These are phyloP conservation scores for Dryococelus australis DNA, from an alignment of 2,888 invertebrate species.

Conservation along the genomic window DNA sequence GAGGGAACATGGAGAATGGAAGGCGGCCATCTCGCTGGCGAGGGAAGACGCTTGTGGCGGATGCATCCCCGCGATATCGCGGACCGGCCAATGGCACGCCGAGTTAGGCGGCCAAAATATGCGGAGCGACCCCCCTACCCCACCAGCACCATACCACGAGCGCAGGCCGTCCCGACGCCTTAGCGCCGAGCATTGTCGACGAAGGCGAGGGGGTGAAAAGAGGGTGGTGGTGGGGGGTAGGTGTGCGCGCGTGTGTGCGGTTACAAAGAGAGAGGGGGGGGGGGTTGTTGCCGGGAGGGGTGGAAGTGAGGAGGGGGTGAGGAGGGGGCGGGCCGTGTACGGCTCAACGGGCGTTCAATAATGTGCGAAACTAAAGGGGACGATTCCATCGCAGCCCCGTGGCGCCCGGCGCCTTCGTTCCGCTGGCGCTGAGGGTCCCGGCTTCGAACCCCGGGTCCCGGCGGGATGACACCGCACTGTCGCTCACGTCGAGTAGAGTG, in stretches of 20 bases:
- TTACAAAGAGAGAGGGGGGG: neutral
- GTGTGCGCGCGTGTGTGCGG: constrained; percentile 25
- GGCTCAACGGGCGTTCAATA: constrained; percentile 58
- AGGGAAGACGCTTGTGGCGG: neutral
- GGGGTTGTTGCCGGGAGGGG: neutral
- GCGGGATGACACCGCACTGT: no score
- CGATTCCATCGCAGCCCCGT: constrained; percentile 51
- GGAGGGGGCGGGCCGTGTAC: constrained; percentile 49
- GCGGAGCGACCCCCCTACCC: constrained; percentile 55
- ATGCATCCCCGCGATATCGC: constrained; percentile 32
- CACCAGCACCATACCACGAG: constrained; percentile 38
- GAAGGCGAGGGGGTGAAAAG: neutral
- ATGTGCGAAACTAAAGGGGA: constrained; percentile 67
- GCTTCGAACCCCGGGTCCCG: no score
- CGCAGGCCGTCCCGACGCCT: neutral
- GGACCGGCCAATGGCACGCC: neutral
- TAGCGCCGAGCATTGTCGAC: neutral
- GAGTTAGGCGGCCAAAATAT: constrained; percentile 40
- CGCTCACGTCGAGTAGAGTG: no score
- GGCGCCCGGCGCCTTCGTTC: neutral
- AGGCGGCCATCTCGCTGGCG: neutral
- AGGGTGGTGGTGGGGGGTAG: neutral
- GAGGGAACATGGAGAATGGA: neutral
- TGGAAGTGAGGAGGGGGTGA: neutral
- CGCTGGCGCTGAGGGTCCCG: no score